Base-by-base conservation (phyloP, 1,140 invertebrate genomes). In the Lepidurus couesii region DNA sequence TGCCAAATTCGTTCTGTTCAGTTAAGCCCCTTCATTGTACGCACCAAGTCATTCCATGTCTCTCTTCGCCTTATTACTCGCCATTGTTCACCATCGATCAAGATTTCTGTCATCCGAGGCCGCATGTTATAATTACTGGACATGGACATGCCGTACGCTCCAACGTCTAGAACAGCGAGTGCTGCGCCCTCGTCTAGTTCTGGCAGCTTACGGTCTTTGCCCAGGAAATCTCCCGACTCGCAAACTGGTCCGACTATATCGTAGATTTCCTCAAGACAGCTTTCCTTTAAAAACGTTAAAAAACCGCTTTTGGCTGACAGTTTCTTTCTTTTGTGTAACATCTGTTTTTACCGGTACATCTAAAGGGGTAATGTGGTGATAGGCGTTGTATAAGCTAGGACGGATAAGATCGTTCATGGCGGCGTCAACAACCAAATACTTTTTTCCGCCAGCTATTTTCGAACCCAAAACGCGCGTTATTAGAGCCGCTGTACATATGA, bases 201-300 rank as follows among this genome's bases (percentile, higher is more conserved):
- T 8, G 80, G 76, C 21, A 87, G 77, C 6, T 80, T 74, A 24
- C 85, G 82, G 79, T 85, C 84, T 80, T 85, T 82, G 65, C 83
- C 86, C 7, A 88, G 78, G 78, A 87, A 86, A 81, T 88, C 87
- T 8, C 83, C 83, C 73, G 83, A 82, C 81, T 88, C 87, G 81
- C 86, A 87, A 7, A 88, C 84, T 7, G 87, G 86, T 9, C 87
- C 87, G 3, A 87, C 87, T 8, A 88, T 81, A 76, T 87, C 84
- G 78, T 80, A 86, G 7, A 79, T 21, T 76, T 73, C 76, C 79
- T 82, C 42, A 16, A 34, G 34, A 34, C 34, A 34, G 34, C 34
- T 65, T 65, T 65, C 13, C 53, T 16, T 9, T 7, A 9, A 16
- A 65, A 16, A 21, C 53, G 53, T 11, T n/a, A 16, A 16, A 65